A percentile compares a stretch with the other conserved stretches of the same genome.
Evolutionary conservation across 2,797 vertebrate genomes (phyloP).

Genomic region (Thunnus albacares): DNA sequence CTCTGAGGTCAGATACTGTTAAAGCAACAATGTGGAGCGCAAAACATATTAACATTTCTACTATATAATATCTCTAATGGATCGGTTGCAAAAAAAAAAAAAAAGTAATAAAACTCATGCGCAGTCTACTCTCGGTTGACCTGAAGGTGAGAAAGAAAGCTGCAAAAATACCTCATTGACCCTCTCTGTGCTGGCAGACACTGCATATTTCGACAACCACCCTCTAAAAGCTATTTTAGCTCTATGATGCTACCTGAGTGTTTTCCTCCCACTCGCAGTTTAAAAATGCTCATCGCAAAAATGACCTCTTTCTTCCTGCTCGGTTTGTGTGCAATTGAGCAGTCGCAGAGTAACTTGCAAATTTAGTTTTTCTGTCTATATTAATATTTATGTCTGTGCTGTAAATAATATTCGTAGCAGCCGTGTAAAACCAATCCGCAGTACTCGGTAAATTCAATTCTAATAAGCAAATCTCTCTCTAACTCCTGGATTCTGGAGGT

Average conservation of each 20-base stretch:
- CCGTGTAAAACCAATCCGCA: slow-evolving; percentile 40
- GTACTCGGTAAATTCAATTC: slow-evolving; percentile 29
- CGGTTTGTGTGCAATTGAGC: slow-evolving; percentile 37
- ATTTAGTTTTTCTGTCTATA: slow-evolving; percentile 52
- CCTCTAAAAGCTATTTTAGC: slow-evolving; percentile 54
- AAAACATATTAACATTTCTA: background rate
- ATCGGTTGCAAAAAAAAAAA: background rate
- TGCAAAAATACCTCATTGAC: slow-evolving; percentile 35
- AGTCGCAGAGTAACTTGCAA: slow-evolving; percentile 46
- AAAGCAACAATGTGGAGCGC: background rate
- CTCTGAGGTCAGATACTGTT: slow-evolving; percentile 18
- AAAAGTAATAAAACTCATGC: background rate
- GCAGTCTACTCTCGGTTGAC: background rate
- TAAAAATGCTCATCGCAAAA: slow-evolving; percentile 44
- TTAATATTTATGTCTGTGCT: slow-evolving; percentile 62
- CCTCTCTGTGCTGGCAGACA: slow-evolving; percentile 33
- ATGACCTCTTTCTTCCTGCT: slow-evolving; percentile 44
- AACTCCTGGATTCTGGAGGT: background rate
- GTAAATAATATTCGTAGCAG: slow-evolving; percentile 57
- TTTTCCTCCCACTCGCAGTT: slow-evolving; percentile 51
- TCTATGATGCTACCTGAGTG: slow-evolving; percentile 48
- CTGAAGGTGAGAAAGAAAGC: slow-evolving; percentile 35
- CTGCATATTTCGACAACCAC: slow-evolving; percentile 36
- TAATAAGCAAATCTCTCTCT: slow-evolving; percentile 23
- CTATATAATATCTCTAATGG: background rate